A percentile compares a stretch with the other conserved stretches of the same genome.
Evolutionary conservation across 2,113 vertebrate species (phyloP).

Genomic region (Arvicanthis niloticus): DNA sequence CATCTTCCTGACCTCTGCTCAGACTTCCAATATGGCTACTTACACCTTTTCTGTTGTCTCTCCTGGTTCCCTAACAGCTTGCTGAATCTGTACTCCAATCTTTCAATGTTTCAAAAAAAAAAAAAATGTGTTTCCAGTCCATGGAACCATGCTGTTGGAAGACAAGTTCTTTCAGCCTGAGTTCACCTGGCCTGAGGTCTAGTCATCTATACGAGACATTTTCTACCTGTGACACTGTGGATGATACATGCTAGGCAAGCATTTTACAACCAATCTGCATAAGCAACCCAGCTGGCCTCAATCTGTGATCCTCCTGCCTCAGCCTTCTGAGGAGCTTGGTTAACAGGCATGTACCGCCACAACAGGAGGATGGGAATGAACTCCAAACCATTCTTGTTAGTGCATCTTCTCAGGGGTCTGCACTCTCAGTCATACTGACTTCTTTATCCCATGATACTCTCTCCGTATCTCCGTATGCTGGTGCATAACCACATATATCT

Average conservation of each 20-base stretch:
- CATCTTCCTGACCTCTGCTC: background rate
- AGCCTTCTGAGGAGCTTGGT: background rate
- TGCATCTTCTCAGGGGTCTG: background rate
- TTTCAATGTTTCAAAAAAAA: conserved; percentile 23
- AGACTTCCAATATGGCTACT: background rate
- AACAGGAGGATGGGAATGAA: background rate
- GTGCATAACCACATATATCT: background rate
- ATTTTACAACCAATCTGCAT: background rate
- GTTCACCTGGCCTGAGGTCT: background rate
- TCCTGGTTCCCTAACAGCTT: background rate
- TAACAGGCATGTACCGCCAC: background rate
- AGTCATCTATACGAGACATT: background rate
- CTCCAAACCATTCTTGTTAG: background rate
- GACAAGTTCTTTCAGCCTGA: background rate
- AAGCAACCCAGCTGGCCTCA: background rate
- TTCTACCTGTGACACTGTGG: background rate
- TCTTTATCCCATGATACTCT: background rate
- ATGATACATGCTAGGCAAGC: background rate
- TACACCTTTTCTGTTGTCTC: background rate
- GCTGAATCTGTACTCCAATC: background rate
- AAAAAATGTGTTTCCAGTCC: background rate
- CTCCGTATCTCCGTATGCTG: background rate
- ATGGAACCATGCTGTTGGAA: background rate
- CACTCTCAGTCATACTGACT: background rate
- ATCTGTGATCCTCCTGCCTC: background rate